Evolutionary conservation across 1,140 invertebrate species (phyloP).

Genomic region (Leptestheria dahalacensis): DNA sequence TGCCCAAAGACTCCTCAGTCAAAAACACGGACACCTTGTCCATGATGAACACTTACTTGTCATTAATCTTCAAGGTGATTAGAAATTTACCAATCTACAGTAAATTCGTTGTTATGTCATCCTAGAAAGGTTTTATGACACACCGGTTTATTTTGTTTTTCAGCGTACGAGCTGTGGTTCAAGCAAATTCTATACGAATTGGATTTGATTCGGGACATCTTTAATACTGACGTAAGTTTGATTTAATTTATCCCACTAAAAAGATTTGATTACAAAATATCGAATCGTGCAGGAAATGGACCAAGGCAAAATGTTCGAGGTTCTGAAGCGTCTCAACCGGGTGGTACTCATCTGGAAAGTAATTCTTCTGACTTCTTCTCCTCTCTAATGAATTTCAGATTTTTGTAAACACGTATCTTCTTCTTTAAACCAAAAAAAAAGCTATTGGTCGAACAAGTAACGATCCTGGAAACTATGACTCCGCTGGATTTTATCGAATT

Average conservation of each 20-base stretch:
- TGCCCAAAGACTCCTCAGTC: slow-evolving; percentile 69
- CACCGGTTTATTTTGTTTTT: no score
- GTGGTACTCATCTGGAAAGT: slow-evolving; percentile 91
- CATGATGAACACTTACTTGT: slow-evolving; percentile 98
- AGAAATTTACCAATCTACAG: no score
- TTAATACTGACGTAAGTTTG: slow-evolving; percentile 44
- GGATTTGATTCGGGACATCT: slow-evolving; percentile 73
- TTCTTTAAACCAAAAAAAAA: slow-evolving; percentile 28
- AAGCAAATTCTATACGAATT: slow-evolving; percentile 97
- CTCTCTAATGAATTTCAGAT: no score
- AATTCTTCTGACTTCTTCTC: no score
- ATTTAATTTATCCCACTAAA: slow-evolving; percentile 2
- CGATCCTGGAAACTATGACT: slow-evolving; percentile 95
- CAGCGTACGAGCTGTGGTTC: slow-evolving; percentile 98
- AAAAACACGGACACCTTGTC: slow-evolving; percentile 45
- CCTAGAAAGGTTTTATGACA: no score
- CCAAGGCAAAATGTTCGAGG: slow-evolving; percentile 81
- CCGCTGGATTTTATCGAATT: slow-evolving; percentile 96
- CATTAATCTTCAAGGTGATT: slow-evolving; percentile 88
- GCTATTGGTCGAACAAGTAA: slow-evolving; percentile 90
- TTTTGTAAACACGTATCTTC: slow-evolving; percentile 21
- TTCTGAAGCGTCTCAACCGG: slow-evolving; percentile 78
- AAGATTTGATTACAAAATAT: no score
- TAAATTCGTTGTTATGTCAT: no score
- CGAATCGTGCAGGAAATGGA: slow-evolving; percentile 44